These are phyloP conservation scores for Napeogenes sylphis DNA, from an alignment of 2,888 invertebrate genomes.

Conservation along the genomic window DNA sequence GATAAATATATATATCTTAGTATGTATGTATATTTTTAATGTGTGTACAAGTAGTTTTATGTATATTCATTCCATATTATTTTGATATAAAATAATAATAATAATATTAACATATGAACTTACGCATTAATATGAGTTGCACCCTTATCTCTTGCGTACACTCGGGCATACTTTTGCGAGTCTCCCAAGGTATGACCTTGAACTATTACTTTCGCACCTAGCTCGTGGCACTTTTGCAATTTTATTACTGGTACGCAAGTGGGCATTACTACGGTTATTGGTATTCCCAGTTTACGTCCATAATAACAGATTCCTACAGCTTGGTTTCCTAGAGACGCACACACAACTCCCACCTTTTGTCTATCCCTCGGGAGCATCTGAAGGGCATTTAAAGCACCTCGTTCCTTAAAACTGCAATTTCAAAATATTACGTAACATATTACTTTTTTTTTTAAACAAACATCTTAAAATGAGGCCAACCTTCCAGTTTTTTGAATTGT, in stretches of 20 bases:
- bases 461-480: constrained; percentile 19
- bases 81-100: no score
- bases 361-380: constrained; percentile 76
- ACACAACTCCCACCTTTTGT: constrained; percentile 79
- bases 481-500: constrained; percentile 36
- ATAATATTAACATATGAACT: constrained; percentile 8
- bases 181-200: constrained; percentile 80
- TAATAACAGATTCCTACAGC: constrained; percentile 82
- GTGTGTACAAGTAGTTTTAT: no score
- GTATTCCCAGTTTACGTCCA: constrained; percentile 77
- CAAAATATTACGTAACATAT: background rate
- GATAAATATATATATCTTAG: no score
- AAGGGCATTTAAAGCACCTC: constrained; percentile 82
- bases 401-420: constrained; percentile 81
- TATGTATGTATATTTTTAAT: no score
- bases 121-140: constrained; percentile 82
- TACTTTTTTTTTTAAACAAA: background rate
- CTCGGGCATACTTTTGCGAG: constrained; percentile 78
- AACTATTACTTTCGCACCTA: constrained; percentile 82
- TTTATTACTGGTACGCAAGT: constrained; percentile 81
- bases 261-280: constrained; percentile 84
- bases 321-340: constrained; percentile 85
- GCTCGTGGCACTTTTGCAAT: constrained; percentile 78
- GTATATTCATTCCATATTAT: no score
- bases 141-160: constrained; percentile 77